phyloP scores from a whole-genome alignment of 1,140 invertebrate species.

The Meloidogyne floridensis region DNA sequence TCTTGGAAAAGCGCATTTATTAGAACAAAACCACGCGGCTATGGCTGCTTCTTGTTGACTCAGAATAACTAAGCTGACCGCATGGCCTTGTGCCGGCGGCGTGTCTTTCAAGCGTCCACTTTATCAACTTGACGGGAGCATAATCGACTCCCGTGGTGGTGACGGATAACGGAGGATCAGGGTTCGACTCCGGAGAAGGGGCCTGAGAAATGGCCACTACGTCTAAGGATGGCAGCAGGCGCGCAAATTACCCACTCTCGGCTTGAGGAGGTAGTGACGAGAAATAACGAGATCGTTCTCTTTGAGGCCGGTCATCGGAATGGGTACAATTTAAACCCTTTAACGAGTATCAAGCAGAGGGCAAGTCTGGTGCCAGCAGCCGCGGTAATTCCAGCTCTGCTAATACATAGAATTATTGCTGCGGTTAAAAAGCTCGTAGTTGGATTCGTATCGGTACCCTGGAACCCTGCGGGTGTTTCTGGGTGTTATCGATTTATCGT shows the following conservation, averaged over 20 bases:
- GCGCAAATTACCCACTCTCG: constrained; percentile 83
- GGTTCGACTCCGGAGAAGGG: constrained; percentile 69
- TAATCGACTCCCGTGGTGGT: constrained; percentile 79
- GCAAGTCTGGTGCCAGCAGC: constrained; percentile 76
- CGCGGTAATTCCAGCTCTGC: constrained; percentile 87
- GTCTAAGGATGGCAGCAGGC: constrained; percentile 88
- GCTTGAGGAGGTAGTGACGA: constrained; percentile 79
- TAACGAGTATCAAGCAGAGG: constrained; percentile 83
- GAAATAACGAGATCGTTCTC: constrained; percentile 83
- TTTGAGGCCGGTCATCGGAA: constrained; percentile 80
- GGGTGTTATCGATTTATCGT: constrained; percentile 6
- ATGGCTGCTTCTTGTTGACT: constrained; percentile 72
- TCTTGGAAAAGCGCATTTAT: constrained; percentile 52
- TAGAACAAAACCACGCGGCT: constrained; percentile 59
- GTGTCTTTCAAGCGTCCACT: constrained; percentile 84
- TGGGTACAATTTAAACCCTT: constrained; percentile 85
- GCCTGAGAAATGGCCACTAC: constrained; percentile 82
- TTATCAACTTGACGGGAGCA: constrained; percentile 82
- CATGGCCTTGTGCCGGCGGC: constrained; percentile 76
- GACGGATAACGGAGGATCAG: constrained; percentile 75
- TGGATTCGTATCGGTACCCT: constrained; percentile 8
- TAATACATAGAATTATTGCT: constrained; percentile 81
- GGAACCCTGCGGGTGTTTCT: not conserved
- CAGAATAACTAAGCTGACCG: constrained; percentile 80
- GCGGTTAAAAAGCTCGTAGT: constrained; percentile 57